A percentile compares a stretch with the other conserved stretches of the same genome.
Evolutionary conservation across 2,888 invertebrate species (phyloP).

Genomic region (Drosophila formosana): DNA sequence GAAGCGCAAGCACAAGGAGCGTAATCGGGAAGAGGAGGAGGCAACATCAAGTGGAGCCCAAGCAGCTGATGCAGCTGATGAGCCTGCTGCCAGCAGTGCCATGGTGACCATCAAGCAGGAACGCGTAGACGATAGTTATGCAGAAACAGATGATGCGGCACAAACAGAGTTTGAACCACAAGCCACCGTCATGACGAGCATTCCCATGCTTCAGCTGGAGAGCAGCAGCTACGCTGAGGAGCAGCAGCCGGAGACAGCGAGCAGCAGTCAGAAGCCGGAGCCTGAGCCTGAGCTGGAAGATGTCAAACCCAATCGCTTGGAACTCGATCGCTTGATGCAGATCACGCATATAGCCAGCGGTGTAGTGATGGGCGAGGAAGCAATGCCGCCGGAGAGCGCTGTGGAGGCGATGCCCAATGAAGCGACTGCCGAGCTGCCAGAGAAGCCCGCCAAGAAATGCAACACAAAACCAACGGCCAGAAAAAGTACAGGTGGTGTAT

Average conservation of each 20-base stretch:
- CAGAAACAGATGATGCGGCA: constrained; percentile 21
- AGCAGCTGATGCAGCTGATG: neutral
- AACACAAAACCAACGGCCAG: constrained; percentile 46
- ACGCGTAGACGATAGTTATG: constrained; percentile 51
- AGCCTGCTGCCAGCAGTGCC: constrained; percentile 20
- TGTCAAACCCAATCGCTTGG: constrained; percentile 81
- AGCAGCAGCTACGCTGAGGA: constrained; percentile 61
- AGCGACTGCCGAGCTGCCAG: constrained; percentile 2
- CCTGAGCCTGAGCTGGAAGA: constrained; percentile 60
- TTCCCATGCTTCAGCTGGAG: constrained; percentile 77
- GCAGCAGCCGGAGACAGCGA: neutral
- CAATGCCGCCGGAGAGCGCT: constrained; percentile 45
- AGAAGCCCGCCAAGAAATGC: constrained; percentile 4
- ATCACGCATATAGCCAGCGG: constrained; percentile 80
- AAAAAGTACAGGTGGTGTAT: constrained; percentile 59
- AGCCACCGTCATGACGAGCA: constrained; percentile 78
- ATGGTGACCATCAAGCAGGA: constrained; percentile 77
- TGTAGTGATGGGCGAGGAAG: constrained; percentile 67
- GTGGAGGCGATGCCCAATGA: constrained; percentile 43
- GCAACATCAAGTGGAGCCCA: neutral
- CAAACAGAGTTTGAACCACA: constrained; percentile 27
- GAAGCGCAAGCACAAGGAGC: constrained; percentile 79
- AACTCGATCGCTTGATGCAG: constrained; percentile 79
- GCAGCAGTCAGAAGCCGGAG: constrained; percentile 5
- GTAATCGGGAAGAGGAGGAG: constrained; percentile 42